A percentile compares a stretch with the other conserved stretches of the same genome.
These are phyloP conservation scores for Alligator sinensis DNA, from an alignment of 2,113 vertebrate genomes.

Conservation along the genomic window DNA sequence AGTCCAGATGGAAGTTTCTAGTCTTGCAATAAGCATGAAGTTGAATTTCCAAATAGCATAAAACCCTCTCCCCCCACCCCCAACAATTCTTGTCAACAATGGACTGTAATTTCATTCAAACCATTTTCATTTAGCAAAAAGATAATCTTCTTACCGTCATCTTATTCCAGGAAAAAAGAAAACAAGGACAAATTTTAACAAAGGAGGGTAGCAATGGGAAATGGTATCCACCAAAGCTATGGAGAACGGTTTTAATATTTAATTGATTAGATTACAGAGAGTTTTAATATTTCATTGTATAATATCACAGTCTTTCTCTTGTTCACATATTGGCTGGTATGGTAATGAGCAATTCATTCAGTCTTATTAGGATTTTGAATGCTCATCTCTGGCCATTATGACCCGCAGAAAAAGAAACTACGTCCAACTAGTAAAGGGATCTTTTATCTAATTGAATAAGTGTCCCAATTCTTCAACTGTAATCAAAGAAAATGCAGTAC, in stretches of 20 bases:
- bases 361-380: background rate
- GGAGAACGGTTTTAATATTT: background rate
- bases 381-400: background rate
- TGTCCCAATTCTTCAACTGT: background rate
- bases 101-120: constrained; percentile 2
- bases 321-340: background rate
- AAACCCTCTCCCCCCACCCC: background rate
- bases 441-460: background rate
- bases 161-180: background rate
- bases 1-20: fast-evolving
- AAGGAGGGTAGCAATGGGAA: background rate
- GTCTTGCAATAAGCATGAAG: background rate
- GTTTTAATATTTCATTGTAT: background rate
- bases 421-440: background rate
- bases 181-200: background rate
- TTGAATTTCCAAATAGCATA: background rate
- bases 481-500: background rate
- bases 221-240: background rate
- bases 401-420: background rate
- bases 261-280: background rate
- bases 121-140: background rate
- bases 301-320: background rate
- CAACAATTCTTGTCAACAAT: background rate
- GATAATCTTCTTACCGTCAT: background rate
- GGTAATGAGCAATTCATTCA: background rate